These are phyloP conservation scores for Staurois parvus DNA, from an alignment of 2,797 vertebrate species.

Conservation along the genomic window DNA sequence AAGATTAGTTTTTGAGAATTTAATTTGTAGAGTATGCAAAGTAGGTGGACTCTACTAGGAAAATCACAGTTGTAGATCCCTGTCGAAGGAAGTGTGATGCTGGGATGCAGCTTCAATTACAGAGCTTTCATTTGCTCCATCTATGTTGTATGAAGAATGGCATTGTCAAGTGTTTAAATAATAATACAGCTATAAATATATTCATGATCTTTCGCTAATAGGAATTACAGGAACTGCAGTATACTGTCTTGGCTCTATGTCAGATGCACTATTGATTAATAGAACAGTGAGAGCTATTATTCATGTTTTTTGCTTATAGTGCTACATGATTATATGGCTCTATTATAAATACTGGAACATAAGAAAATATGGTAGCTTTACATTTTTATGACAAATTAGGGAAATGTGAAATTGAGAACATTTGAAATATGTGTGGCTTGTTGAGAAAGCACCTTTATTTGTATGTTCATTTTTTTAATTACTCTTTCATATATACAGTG, in stretches of 20 bases:
- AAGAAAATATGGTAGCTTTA: background rate
- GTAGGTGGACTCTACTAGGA: background rate
- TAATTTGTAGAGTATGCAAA: slow-evolving; percentile 47
- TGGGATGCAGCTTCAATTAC: slow-evolving; percentile 2
- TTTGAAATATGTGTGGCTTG: too few relatives aligned
- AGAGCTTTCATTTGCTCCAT: background rate
- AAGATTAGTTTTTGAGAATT: slow-evolving; percentile 56
- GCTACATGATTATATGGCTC: background rate
- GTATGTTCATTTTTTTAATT: too few relatives aligned
- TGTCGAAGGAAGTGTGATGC: slow-evolving; percentile 15
- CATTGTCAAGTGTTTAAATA: slow-evolving; percentile 20
- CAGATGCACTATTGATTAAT: background rate
- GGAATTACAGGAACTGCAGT: background rate
- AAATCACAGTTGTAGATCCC: slow-evolving; percentile 14
- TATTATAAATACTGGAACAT: background rate
- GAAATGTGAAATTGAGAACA: background rate
- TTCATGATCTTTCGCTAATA: slow-evolving; percentile 6
- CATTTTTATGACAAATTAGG: background rate
- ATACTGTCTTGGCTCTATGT: background rate
- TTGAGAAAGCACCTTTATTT: too few relatives aligned
- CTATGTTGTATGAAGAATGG: background rate
- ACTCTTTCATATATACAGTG: too few relatives aligned
- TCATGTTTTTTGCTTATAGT: background rate
- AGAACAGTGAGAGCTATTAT: background rate
- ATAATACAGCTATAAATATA: slow-evolving; percentile 20